Percentiles rank a stretch among this genome's conserved stretches.
Evolutionary conservation across 2,113 vertebrate genomes (phyloP).

Genomic region (Anthoscopus minutus): DNA sequence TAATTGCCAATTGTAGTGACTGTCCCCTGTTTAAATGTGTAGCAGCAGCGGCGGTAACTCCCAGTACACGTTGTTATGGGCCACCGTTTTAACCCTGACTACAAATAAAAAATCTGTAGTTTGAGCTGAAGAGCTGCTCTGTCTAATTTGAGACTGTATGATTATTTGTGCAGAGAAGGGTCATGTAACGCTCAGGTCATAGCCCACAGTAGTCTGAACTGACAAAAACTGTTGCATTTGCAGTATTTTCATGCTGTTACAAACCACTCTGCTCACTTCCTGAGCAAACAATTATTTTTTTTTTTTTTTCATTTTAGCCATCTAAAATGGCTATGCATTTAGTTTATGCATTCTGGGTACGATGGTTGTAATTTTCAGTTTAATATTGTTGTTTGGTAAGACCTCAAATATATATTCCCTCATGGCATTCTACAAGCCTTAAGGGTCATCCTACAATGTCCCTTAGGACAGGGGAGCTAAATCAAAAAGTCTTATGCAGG

Average conservation of each 20-base stretch:
- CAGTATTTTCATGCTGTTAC: background rate
- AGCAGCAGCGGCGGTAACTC: background rate
- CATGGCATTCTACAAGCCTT: background rate
- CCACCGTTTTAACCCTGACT: background rate
- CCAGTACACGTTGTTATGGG: fast-evolving
- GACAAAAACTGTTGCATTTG: background rate
- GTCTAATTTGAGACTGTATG: background rate
- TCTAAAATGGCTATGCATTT: too few species aligned
- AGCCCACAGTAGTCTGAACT: background rate
- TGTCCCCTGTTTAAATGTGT: background rate
- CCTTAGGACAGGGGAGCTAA: background rate
- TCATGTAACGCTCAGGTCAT: background rate
- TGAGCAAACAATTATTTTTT: background rate
- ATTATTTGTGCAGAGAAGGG: background rate
- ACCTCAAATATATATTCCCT: background rate
- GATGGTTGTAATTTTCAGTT: background rate
- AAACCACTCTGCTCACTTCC: background rate
- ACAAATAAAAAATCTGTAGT: background rate
- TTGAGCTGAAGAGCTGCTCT: background rate
- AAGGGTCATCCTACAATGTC: background rate
- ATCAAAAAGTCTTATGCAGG: background rate
- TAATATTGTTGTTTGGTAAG: background rate
- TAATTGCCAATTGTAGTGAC: background rate
- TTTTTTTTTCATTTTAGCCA: background rate
- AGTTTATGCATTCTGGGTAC: background rate